A percentile compares a stretch with the other conserved stretches of the same genome.
Conservation (phyloP, 2,113 vertebrate species). For the Corythoichthys intestinalis region DNA sequence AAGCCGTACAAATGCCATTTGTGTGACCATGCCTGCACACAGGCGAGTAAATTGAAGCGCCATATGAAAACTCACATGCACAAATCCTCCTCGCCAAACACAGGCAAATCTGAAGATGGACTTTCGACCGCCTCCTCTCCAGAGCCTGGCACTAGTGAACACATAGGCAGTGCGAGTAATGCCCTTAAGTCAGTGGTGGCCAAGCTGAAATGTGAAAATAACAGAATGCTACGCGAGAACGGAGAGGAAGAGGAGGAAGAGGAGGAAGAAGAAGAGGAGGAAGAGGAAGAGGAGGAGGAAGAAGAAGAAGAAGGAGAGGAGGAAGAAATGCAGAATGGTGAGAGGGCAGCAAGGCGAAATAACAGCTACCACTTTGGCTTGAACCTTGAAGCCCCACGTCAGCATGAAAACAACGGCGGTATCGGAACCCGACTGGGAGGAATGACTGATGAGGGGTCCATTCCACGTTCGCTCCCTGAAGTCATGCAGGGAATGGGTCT, state of each 20-base stretch:
- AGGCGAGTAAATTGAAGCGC: slow-evolving; percentile 98
- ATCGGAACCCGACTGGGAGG: slow-evolving; percentile 63
- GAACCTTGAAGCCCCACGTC: slow-evolving; percentile 87
- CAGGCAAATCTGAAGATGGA: slow-evolving; percentile 94
- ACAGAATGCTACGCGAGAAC: slow-evolving; percentile 87
- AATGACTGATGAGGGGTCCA: slow-evolving; percentile 75
- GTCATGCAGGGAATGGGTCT: slow-evolving; percentile 97
- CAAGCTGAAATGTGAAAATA: slow-evolving; percentile 93
- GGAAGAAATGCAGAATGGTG: slow-evolving; percentile 83
- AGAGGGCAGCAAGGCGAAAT: slow-evolving; percentile 80
- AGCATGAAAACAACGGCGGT: slow-evolving; percentile 86
- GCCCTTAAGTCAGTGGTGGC: slow-evolving; percentile 97
- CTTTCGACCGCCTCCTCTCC: slow-evolving; percentile 94
- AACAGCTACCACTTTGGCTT: slow-evolving; percentile 91
- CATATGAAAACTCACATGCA: slow-evolving; percentile 99
- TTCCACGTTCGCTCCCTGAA: slow-evolving; percentile 85
- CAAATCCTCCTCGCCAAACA: slow-evolving; percentile 95
- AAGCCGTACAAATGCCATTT: slow-evolving; percentile 99
- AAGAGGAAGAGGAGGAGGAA: slow-evolving; percentile 92
- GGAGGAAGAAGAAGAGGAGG: slow-evolving; percentile 95
- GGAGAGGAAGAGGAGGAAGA: slow-evolving; percentile 96
- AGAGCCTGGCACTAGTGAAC: slow-evolving; percentile 94
- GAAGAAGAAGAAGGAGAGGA: slow-evolving; percentile 86
- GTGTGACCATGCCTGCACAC: slow-evolving; percentile 98
- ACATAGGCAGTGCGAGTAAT: slow-evolving; percentile 91